phyloP scores from a whole-genome alignment of 2,888 invertebrate species.

The Trachelus troglodyta region DNA sequence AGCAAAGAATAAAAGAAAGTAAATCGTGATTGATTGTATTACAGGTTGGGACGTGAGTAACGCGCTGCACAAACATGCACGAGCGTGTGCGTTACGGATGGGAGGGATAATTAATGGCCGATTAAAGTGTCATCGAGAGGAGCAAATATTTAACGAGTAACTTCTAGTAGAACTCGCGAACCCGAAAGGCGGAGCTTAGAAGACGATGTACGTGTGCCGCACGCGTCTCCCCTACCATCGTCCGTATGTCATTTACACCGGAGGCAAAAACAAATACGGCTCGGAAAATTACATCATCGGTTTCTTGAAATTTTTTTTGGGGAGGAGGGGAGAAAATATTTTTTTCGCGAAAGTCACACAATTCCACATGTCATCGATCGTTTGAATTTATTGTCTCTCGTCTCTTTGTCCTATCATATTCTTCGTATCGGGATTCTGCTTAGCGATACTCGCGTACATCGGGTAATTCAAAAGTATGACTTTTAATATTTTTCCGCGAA shows the following conservation, averaged over 20 bases:
- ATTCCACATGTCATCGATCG: background rate
- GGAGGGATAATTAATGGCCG: slow-evolving; percentile 36
- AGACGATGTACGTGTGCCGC: background rate
- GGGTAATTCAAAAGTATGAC: background rate
- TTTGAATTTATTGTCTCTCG: background rate
- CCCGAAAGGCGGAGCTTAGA: background rate
- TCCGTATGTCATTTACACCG: background rate
- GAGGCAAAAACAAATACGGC: background rate
- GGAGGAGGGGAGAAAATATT: no score
- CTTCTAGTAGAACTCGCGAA: slow-evolving; percentile 17
- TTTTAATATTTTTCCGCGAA: background rate
- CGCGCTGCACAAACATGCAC: background rate
- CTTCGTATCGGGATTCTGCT: background rate
- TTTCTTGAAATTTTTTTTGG: background rate
- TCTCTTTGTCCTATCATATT: background rate
- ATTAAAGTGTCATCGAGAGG: slow-evolving; percentile 35
- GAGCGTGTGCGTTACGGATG: background rate
- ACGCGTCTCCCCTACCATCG: background rate
- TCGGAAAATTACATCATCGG: background rate
- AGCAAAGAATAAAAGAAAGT: background rate
- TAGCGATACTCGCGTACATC: background rate
- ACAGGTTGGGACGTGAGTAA: background rate
- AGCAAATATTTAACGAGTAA: slow-evolving; percentile 41
- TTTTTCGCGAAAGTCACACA: background rate
- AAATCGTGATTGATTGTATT: background rate